A percentile compares a stretch with the other conserved stretches of the same genome.
These are phyloP conservation scores for Drosophila tsacasi DNA, from an alignment of 1,140 invertebrate species.

Conservation along the genomic window DNA sequence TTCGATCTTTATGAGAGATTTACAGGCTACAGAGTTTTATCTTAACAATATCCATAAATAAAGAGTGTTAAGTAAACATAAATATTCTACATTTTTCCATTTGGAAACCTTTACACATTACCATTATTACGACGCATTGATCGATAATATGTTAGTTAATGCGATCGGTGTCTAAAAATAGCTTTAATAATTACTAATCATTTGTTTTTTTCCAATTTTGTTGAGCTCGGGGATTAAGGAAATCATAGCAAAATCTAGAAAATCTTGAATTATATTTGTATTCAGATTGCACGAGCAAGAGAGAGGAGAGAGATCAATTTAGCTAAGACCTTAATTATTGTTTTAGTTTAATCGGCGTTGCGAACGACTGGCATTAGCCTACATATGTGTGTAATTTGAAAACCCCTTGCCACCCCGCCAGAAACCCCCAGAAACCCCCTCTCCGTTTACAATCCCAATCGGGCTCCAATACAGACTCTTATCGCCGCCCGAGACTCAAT, in stretches of 20 bases:
- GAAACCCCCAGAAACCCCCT: slow-evolving; percentile 5
- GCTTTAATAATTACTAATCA: slow-evolving; percentile 20
- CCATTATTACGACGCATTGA: slow-evolving; percentile 1
- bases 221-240: slow-evolving; percentile 32
- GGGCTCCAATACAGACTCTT: slow-evolving; percentile 56
- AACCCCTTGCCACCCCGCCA: slow-evolving; percentile 23
- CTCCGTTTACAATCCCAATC: slow-evolving; percentile 40
- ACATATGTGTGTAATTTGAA: slow-evolving; percentile 58
- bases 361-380: slow-evolving; percentile 55
- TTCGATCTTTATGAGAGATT: slow-evolving; percentile 3
- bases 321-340: slow-evolving; percentile 43
- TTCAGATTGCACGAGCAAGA: slow-evolving; percentile 4
- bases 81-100: neutral
- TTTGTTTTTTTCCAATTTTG: neutral
- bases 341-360: slow-evolving; percentile 42
- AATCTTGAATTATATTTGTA: slow-evolving; percentile 36
- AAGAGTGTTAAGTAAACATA: neutral
- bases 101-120: neutral
- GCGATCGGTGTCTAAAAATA: slow-evolving; percentile 19
- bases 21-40: neutral
- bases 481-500: slow-evolving; percentile 64
- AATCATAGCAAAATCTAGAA: slow-evolving; percentile 31
- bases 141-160: neutral
- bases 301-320: slow-evolving; percentile 39
- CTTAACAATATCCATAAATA: slow-evolving; percentile 1